Evolutionary conservation across 53 echinoderm and acorn worm genomes (phyloP).

Genomic region (Holothuria leucospilota): DNA sequence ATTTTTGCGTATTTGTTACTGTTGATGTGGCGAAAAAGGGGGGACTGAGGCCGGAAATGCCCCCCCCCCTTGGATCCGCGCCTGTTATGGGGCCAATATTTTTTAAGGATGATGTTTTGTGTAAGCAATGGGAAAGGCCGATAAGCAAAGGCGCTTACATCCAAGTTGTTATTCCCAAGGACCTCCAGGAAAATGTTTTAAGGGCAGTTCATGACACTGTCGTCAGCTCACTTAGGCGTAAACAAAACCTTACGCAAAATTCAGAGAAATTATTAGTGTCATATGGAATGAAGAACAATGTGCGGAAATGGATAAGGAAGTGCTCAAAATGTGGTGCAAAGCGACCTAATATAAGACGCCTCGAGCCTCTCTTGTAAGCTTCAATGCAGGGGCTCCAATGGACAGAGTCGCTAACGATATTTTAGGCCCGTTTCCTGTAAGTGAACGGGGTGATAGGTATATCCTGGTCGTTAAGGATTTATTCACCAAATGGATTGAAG

Average conservation of each 20-base stretch:
- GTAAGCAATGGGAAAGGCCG: conserved; percentile 46
- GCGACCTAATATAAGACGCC: no score
- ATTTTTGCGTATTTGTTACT: no score
- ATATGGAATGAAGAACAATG: no score
- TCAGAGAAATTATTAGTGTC: no score
- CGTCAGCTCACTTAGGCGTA: conserved; percentile 63
- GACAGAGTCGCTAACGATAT: conserved; percentile 77
- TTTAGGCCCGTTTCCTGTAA: conserved; percentile 70
- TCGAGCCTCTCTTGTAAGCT: no score
- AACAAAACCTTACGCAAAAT: conserved; percentile 59
- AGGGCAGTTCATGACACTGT: conserved; percentile 44
- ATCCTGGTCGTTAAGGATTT: conserved; percentile 64
- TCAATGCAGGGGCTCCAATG: background rate
- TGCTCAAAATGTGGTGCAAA: no score
- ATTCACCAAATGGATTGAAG: conserved; percentile 76
- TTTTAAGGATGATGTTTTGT: conserved; percentile 54
- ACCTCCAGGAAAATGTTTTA: conserved; percentile 49
- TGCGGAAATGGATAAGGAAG: no score
- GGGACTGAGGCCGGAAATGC: no score
- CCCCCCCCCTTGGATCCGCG: no score
- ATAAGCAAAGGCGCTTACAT: background rate
- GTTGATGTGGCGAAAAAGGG: no score
- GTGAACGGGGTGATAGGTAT: conserved; percentile 61
- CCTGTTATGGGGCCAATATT: conserved; percentile 67
- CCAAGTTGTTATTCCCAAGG: conserved; percentile 63